Conservation (phyloP, 2,888 invertebrate species). For the Mythimna albipuncta region DNA sequence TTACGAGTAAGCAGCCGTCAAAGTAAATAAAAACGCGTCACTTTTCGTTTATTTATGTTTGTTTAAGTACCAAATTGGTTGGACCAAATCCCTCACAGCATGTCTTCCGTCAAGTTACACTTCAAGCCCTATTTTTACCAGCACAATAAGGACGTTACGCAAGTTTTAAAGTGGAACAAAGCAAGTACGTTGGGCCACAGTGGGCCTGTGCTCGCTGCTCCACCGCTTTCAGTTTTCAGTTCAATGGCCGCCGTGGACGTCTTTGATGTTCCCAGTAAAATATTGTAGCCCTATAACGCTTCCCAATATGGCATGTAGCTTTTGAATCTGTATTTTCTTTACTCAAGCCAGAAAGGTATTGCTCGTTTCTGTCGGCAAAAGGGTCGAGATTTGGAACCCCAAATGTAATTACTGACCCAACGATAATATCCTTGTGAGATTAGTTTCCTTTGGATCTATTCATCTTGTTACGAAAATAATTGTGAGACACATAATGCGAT, state of each 20-base stretch:
- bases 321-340: slow-evolving; percentile 74
- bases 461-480: slow-evolving; percentile 48
- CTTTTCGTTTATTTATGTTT: slow-evolving; percentile 1
- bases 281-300: slow-evolving; percentile 77
- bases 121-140: slow-evolving; percentile 68
- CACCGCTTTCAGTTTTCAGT: slow-evolving; percentile 80
- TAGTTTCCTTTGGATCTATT: slow-evolving; percentile 35
- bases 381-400: slow-evolving; percentile 37
- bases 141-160: slow-evolving; percentile 61
- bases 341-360: slow-evolving; percentile 60
- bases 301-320: slow-evolving; percentile 73
- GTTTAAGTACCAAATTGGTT: slow-evolving; percentile 22
- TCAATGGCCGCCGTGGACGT: slow-evolving; percentile 75
- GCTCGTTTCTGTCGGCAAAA: slow-evolving; percentile 42
- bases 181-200: slow-evolving; percentile 65
- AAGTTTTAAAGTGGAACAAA: slow-evolving; percentile 67
- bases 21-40: background rate
- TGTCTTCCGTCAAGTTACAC: slow-evolving; percentile 54
- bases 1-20: background rate
- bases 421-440: slow-evolving; percentile 48
- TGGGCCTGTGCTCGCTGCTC: slow-evolving; percentile 58
- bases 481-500: slow-evolving; percentile 38
- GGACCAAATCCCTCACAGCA: slow-evolving; percentile 25
- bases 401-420: slow-evolving; percentile 53
- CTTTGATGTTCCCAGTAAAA: slow-evolving; percentile 85